Conservation (phyloP, 2,797 vertebrate species). For the Graptemys geographica region DNA sequence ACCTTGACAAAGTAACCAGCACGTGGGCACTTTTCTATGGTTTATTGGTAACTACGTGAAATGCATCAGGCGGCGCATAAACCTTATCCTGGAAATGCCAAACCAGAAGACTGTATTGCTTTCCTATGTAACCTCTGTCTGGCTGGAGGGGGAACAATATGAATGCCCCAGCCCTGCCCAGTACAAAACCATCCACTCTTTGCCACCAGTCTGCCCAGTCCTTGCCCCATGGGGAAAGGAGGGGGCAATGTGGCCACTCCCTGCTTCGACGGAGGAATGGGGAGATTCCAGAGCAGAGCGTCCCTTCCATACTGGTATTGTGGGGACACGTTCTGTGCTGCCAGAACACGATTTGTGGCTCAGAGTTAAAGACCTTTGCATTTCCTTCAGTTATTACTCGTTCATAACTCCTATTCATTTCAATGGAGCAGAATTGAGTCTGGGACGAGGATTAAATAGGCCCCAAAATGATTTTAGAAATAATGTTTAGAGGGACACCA, state of each 20-base stretch:
- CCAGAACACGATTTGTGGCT: not conserved
- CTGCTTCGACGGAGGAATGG: not conserved
- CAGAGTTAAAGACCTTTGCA: not conserved
- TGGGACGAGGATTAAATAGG: constrained; percentile 31
- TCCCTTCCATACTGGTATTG: fast-evolving
- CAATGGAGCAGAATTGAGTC: not conserved
- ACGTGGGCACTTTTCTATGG: not conserved
- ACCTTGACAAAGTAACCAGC: not conserved
- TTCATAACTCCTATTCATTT: constrained; percentile 11
- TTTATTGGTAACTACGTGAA: not conserved
- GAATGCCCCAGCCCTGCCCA: not conserved
- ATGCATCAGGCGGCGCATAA: not conserved
- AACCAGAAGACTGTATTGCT: not conserved
- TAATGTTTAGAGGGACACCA: constrained; percentile 36
- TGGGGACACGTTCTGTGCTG: not conserved
- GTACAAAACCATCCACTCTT: not conserved
- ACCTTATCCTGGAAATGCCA: constrained; percentile 1
- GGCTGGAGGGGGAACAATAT: not conserved
- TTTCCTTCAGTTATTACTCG: not conserved
- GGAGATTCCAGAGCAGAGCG: not conserved
- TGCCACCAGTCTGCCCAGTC: not conserved
- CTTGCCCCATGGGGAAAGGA: not conserved
- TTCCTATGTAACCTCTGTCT: not conserved
- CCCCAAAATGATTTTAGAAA: constrained; percentile 43
- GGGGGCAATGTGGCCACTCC: too few relatives aligned